Evolutionary conservation across 1,140 invertebrate species (phyloP).

Genomic region (Nephila pilipes): DNA sequence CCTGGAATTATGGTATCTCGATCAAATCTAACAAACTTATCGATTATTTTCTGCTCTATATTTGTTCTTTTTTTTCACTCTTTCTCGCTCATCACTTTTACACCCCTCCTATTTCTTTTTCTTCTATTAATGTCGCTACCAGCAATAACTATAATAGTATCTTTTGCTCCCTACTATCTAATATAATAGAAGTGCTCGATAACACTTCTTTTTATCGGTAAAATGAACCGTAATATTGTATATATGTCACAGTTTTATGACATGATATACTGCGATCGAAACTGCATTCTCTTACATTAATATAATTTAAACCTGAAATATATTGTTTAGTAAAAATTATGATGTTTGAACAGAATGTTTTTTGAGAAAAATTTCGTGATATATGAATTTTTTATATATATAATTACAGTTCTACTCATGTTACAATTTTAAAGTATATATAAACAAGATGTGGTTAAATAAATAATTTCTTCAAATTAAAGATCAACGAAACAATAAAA

Average conservation of each 20-base stretch:
- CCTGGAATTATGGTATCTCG: neutral
- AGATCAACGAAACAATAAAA: too few species aligned
- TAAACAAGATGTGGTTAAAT: too few species aligned
- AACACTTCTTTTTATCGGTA: neutral
- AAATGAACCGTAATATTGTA: neutral
- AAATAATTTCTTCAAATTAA: too few species aligned
- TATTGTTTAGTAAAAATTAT: too few species aligned
- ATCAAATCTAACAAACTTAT: neutral
- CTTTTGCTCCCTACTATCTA: neutral
- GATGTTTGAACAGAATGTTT: too few species aligned
- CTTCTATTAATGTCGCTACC: neutral
- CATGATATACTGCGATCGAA: neutral
- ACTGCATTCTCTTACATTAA: too few species aligned
- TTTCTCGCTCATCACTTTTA: neutral
- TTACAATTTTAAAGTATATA: too few species aligned
- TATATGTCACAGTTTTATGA: neutral
- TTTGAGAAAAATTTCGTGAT: too few species aligned
- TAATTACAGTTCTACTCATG: too few species aligned
- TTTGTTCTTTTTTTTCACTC: neutral
- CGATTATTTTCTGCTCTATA: neutral
- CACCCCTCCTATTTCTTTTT: neutral
- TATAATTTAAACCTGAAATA: too few species aligned
- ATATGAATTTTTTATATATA: too few species aligned
- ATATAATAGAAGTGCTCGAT: conserved; percentile 18
- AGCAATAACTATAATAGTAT: conserved; percentile 29